Evolutionary conservation across 1,140 invertebrate species (phyloP), one percentile per base, ranked within the genome.

Genomic region (Chrysopa pallens): DNA sequence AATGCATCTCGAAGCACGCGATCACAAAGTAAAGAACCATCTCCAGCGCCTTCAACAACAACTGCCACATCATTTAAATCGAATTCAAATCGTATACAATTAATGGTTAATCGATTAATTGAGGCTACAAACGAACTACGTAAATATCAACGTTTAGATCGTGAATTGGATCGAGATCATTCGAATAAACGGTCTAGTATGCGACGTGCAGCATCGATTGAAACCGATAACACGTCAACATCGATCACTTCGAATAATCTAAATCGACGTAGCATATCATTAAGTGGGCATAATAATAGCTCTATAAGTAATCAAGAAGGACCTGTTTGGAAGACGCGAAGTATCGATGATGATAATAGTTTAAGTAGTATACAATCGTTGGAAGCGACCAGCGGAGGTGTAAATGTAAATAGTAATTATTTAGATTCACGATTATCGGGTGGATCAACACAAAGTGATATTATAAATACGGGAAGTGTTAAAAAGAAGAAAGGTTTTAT

Each of bases 401-500:
- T 23, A 23, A 23, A 23, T 23, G 17, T 23, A 23, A 23, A 23
- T 23, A 23, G 17, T 23, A 23, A 23, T 23, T 23, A 23, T 23
- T 62, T 82, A n/a, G 80, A 84, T 54, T 81, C 80, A 50, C 74
- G 84, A 38, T 62, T 87, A 39, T 89, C 84, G 0, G 79, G 76
- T 36, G 81, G 81, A 13, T 90, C 86, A 6, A 82, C 81, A 0
- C 83, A 85, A 54, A 89, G 84, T 57, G 85, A 89, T 52, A 70
- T 84, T 42, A 60, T 80, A 3, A 71, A 74, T 3, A 59, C 60
- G 6, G 60, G 68, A 41, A 62, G 64, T 9, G 75, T 78, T 39
- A 86, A 86, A 50, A 84, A 84, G 56, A 84, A 86, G 56, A 79
- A 80, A 57, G 73, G 83, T 29, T 60, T 90, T 37, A 83, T 89